Evolutionary conservation across 2,113 vertebrate species (phyloP).

Genomic region (Garra rufa): DNA sequence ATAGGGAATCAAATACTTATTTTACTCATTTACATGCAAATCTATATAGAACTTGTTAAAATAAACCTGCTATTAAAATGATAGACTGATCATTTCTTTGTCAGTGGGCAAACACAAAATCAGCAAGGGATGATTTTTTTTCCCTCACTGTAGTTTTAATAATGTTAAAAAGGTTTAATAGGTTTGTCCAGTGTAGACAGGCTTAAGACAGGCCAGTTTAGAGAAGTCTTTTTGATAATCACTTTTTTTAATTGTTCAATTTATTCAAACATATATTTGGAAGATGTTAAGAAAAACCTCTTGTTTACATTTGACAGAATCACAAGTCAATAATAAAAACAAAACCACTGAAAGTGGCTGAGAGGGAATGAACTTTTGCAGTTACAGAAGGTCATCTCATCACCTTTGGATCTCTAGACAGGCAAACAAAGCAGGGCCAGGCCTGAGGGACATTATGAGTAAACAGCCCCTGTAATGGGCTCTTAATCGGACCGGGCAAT

Average conservation of each 20-base stretch:
- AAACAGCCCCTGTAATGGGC: constrained; percentile 79
- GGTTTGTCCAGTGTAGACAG: too few species aligned
- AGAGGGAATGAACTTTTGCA: constrained; percentile 32
- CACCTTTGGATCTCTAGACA: constrained; percentile 65
- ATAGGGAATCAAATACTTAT: too few species aligned
- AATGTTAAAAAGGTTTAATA: too few species aligned
- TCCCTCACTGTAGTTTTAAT: too few species aligned
- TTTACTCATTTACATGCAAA: too few species aligned
- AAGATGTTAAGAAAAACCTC: neutral
- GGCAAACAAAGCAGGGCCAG: constrained; percentile 72
- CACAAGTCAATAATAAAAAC: neutral
- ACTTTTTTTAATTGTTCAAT: too few species aligned
- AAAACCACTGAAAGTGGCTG: neutral
- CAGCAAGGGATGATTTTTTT: too few species aligned
- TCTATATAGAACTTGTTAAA: too few species aligned
- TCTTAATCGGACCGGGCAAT: constrained; percentile 78
- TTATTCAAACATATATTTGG: neutral
- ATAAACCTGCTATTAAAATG: too few species aligned
- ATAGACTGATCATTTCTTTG: too few species aligned
- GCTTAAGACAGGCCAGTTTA: too few species aligned
- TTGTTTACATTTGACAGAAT: constrained; percentile 10
- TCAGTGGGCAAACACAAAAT: too few species aligned
- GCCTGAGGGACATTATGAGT: constrained; percentile 72
- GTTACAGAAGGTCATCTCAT: constrained; percentile 66
- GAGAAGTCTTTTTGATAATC: neutral